These are phyloP conservation scores for Globodera rostochiensis DNA, from an alignment of 1,140 invertebrate genomes.

Conservation along the genomic window DNA sequence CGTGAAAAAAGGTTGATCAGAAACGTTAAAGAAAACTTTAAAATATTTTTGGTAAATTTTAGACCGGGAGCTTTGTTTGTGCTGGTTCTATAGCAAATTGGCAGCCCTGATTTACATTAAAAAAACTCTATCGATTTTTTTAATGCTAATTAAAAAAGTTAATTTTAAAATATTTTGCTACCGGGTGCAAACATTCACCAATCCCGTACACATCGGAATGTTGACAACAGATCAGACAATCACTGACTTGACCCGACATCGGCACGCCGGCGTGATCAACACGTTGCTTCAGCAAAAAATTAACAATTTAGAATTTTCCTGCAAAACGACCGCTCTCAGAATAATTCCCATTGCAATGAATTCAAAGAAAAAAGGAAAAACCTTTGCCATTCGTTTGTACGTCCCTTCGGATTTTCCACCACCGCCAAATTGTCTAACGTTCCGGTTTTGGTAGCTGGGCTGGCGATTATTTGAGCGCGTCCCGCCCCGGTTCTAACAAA, in stretches of 20 bases:
- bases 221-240: constrained; percentile 49
- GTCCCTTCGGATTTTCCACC: neutral
- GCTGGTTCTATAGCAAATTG: too few species aligned
- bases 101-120: too few species aligned
- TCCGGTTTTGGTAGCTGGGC: neutral
- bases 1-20: too few species aligned
- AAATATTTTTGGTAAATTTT: too few species aligned
- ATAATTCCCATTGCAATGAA: too few species aligned
- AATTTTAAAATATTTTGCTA: neutral
- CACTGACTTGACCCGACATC: constrained; percentile 35
- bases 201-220: constrained; percentile 43
- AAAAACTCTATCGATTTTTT: neutral
- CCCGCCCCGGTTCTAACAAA: neutral
- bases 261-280: constrained; percentile 41
- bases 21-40: too few species aligned
- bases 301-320: neutral
- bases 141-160: neutral
- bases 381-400: neutral
- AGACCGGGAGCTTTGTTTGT: too few species aligned
- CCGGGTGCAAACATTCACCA: constrained; percentile 41
- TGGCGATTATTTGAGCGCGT: neutral
- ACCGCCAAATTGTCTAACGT: neutral
- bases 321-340: neutral
- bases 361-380: neutral
- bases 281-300: constrained; percentile 32